Conservation (phyloP, 1,140 invertebrate species). For the Ephestia elutella region DNA sequence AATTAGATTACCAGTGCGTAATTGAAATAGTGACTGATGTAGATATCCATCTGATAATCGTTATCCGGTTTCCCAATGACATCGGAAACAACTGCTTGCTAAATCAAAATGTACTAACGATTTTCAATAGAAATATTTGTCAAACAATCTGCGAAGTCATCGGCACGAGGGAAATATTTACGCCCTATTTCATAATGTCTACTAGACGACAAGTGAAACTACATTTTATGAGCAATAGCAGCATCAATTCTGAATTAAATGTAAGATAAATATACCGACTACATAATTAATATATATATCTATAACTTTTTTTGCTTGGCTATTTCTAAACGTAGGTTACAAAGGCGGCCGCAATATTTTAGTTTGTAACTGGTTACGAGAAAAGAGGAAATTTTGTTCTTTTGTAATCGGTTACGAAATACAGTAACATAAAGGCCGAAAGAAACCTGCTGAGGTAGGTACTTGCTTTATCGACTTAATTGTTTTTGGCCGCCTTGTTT, state of each 20-base stretch:
- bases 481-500: too few relatives aligned
- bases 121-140: conserved; percentile 42
- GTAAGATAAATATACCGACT: conserved; percentile 25
- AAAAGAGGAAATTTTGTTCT: too few relatives aligned
- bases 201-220: conserved; percentile 39
- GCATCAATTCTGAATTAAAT: conserved; percentile 53
- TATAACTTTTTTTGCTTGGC: too few relatives aligned
- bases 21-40: conserved; percentile 41
- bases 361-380: too few relatives aligned
- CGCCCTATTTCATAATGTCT: conserved; percentile 36
- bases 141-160: conserved; percentile 41
- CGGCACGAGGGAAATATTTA: conserved; percentile 17
- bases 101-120: conserved; percentile 40
- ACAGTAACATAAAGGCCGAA: too few relatives aligned
- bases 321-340: too few relatives aligned
- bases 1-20: conserved; percentile 47
- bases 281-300: too few relatives aligned
- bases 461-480: too few relatives aligned
- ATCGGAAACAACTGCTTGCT: conserved; percentile 33
- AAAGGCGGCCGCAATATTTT: too few relatives aligned
- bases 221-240: conserved; percentile 55
- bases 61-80: conserved; percentile 42
- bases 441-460: too few relatives aligned
- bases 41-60: conserved; percentile 28
- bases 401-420: too few relatives aligned